Evolutionary conservation across 1,140 invertebrate genomes (phyloP).

Genomic region (Bombus cullumanus): DNA sequence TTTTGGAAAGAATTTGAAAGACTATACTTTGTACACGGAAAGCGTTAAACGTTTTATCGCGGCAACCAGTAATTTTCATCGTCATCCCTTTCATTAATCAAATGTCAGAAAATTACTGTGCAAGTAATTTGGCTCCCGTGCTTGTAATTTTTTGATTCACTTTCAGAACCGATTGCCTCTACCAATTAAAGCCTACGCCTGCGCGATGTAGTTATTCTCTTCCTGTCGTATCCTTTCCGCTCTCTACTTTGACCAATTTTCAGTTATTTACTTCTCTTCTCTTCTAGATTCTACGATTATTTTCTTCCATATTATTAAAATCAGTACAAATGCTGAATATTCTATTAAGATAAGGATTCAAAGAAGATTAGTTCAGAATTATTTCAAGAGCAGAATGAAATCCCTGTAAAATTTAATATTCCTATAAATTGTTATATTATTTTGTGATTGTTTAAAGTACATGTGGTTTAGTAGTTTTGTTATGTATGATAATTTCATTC

Average conservation of each 20-base stretch:
- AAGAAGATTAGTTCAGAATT: no score
- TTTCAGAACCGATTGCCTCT: neutral
- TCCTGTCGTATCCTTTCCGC: neutral
- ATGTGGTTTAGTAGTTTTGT: no score
- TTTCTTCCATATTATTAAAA: neutral
- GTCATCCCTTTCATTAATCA: neutral
- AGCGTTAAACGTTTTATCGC: neutral
- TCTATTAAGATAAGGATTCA: no score
- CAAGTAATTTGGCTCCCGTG: neutral
- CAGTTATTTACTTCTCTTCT: neutral
- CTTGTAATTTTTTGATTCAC: slow-evolving; percentile 1
- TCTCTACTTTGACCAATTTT: neutral
- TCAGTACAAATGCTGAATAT: no score
- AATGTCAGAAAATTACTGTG: neutral
- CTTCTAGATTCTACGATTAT: neutral
- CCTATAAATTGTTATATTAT: no score
- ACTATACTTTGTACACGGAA: neutral
- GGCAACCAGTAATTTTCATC: neutral
- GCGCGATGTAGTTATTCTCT: neutral
- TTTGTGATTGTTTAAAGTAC: no score
- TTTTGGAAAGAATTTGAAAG: neutral
- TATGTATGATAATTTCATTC: neutral
- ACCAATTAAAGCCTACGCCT: neutral
- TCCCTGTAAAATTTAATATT: no score
- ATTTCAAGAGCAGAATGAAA: no score